Percentiles rank a stretch among this genome's conserved stretches.
phyloP scores from a whole-genome alignment of 2,888 invertebrate genomes.

The Frankliniella intonsa region DNA sequence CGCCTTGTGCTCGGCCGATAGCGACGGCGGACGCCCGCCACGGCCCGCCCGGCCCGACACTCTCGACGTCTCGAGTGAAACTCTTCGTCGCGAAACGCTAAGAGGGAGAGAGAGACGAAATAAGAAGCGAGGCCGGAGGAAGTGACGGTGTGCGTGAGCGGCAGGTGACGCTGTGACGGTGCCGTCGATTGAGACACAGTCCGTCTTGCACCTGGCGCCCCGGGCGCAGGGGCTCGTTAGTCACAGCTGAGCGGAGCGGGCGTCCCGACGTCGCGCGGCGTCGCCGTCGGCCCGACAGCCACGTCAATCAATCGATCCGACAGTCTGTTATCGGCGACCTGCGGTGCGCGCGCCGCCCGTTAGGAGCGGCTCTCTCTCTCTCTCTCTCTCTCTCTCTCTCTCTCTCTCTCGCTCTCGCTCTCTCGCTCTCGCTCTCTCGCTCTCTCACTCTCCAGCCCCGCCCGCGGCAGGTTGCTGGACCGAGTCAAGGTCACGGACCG shows the following conservation, averaged over 20 bases:
- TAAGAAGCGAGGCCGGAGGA: neutral
- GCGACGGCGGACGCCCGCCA: neutral
- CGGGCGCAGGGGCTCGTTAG: neutral
- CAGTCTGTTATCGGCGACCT: too few species aligned
- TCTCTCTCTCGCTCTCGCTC: too few species aligned
- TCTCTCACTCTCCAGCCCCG: neutral
- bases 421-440: too few species aligned
- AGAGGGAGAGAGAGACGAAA: neutral
- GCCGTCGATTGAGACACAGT: too few species aligned
- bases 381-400: too few species aligned
- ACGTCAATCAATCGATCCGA: slow-evolving; percentile 14
- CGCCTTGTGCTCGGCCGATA: neutral
- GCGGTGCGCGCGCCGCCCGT: too few species aligned
- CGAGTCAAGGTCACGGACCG: neutral
- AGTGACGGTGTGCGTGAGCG: neutral
- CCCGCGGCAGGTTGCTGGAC: neutral
- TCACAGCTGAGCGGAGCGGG: neutral
- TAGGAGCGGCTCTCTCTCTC: too few species aligned
- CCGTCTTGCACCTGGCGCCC: neutral
- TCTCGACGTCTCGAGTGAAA: neutral
- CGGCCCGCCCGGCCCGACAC: neutral
- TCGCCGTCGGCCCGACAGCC: neutral
- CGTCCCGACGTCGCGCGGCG: neutral
- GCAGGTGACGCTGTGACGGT: too few species aligned
- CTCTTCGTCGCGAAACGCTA: neutral